These are phyloP conservation scores for Lontra canadensis DNA, from an alignment of 2,113 vertebrate genomes.

Conservation along the genomic window DNA sequence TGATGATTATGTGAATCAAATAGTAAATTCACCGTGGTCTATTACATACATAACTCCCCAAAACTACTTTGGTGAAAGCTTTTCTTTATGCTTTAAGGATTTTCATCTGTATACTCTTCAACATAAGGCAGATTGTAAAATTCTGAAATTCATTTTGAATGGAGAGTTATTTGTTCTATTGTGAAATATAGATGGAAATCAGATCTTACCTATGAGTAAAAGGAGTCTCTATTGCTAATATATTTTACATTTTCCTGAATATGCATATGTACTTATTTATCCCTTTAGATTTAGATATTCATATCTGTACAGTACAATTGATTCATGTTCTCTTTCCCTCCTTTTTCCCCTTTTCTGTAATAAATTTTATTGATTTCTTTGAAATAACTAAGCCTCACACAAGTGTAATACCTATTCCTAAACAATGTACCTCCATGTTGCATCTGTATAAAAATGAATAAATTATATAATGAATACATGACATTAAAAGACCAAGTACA, in stretches of 20 bases:
- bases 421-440: neutral
- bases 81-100: neutral
- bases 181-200: conserved; percentile 6
- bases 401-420: neutral
- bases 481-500: neutral
- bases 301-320: neutral
- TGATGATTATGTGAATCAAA: conserved; percentile 14
- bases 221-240: neutral
- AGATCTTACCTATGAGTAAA: neutral
- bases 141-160: conserved; percentile 30
- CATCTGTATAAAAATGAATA: neutral
- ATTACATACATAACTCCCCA: neutral
- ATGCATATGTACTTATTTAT: neutral
- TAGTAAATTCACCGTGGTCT: neutral
- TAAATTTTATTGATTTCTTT: conserved; percentile 35
- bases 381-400: neutral
- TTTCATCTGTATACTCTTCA: neutral
- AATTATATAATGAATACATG: neutral
- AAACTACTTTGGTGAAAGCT: neutral
- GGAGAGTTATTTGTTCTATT: neutral
- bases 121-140: neutral
- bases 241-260: conserved; percentile 10
- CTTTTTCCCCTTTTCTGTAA: neutral
- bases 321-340: neutral
- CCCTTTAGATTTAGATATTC: neutral